Evolutionary conservation across 2,113 vertebrate genomes (phyloP).

Genomic region (Pipra filicauda): DNA sequence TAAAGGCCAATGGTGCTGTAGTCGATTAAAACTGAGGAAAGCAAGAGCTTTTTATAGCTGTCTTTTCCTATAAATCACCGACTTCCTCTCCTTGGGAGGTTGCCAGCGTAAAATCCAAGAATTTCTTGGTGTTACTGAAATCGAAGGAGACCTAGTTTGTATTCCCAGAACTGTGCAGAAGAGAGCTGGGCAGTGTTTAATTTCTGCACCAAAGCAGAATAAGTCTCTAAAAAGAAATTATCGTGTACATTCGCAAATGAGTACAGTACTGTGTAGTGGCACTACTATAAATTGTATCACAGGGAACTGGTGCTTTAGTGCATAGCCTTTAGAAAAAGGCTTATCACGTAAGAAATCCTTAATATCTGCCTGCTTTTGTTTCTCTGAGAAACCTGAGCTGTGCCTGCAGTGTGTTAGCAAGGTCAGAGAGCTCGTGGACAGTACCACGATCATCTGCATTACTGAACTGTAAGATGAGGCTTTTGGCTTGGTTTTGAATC

Average conservation of each 20-base stretch:
- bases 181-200: neutral
- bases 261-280: neutral
- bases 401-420: neutral
- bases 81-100: slow-evolving; percentile 42
- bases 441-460: neutral
- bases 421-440: neutral
- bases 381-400: neutral
- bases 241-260: neutral
- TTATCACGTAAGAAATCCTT: neutral
- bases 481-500: neutral
- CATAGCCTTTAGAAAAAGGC: neutral
- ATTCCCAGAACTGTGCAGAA: slow-evolving; percentile 9
- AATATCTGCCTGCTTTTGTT: neutral
- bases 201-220: slow-evolving; percentile 9
- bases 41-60: slow-evolving; percentile 46
- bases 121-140: slow-evolving; percentile 50
- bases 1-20: slow-evolving; percentile 28
- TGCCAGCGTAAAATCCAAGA: slow-evolving; percentile 57
- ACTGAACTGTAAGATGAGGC: neutral
- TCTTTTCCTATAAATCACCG: slow-evolving; percentile 45
- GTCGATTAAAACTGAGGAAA: slow-evolving; percentile 56
- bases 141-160: slow-evolving; percentile 22
- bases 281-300: neutral
- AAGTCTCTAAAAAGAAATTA: neutral
- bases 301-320: neutral